Conservation (phyloP, 1,140 invertebrate genomes). For the Oedothorax gibbosus region DNA sequence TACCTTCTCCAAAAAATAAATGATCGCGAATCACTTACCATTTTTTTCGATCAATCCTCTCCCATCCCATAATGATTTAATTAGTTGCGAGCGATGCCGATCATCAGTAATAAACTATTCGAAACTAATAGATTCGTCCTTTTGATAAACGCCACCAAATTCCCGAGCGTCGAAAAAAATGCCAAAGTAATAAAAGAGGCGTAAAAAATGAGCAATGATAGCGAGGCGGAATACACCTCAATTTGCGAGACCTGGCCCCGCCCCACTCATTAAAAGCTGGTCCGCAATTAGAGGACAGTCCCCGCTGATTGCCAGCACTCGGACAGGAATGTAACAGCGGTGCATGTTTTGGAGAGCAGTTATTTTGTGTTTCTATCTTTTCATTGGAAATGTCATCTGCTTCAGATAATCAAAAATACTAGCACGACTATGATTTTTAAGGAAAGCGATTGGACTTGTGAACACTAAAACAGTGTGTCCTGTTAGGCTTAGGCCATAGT, state of each 20-base stretch:
- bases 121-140: slow-evolving; percentile 22
- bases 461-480: too few species aligned
- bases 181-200: slow-evolving; percentile 41
- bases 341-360: background rate
- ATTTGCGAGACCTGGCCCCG: slow-evolving; percentile 31
- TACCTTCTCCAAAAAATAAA: too few species aligned
- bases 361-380: too few species aligned
- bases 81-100: slow-evolving; percentile 1
- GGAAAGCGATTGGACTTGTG: too few species aligned
- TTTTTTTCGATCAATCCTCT: slow-evolving; percentile 19
- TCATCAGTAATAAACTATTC: slow-evolving; percentile 12
- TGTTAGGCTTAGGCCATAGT: too few species aligned
- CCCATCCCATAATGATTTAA: slow-evolving; percentile 49
- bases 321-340: background rate
- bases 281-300: slow-evolving; percentile 42
- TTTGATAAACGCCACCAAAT: slow-evolving; percentile 24
- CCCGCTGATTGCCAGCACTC: slow-evolving; percentile 11
- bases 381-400: too few species aligned
- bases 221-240: slow-evolving; percentile 37
- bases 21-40: background rate
- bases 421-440: too few species aligned
- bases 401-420: too few species aligned
- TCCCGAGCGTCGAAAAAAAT: background rate
- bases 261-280: slow-evolving; percentile 41
- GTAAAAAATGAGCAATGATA: slow-evolving; percentile 58